Conservation (phyloP, 2,797 vertebrate species). For the Microhierax caerulescens region DNA sequence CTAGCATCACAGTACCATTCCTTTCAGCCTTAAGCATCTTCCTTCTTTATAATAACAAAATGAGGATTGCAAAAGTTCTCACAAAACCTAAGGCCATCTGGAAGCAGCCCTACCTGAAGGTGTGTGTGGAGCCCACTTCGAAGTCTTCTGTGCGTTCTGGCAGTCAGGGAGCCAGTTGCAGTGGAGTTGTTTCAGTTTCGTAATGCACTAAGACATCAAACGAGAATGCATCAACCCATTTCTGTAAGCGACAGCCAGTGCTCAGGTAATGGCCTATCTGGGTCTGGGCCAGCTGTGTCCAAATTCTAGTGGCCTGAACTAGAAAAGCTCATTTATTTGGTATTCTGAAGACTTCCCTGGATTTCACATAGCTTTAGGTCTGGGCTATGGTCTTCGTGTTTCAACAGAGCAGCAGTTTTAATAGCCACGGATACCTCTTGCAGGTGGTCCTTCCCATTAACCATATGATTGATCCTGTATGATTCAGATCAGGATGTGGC, state of each 20-base stretch:
- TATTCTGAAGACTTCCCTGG: background rate
- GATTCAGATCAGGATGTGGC: background rate
- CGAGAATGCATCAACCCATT: background rate
- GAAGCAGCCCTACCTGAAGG: background rate
- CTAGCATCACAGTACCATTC: background rate
- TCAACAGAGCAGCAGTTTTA: background rate
- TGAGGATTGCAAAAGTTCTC: background rate
- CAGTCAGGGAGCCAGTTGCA: background rate
- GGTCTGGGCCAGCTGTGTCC: background rate
- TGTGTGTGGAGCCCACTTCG: background rate
- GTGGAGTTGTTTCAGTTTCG: background rate
- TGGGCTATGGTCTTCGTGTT: background rate
- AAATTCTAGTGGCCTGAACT: background rate
- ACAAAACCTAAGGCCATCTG: background rate
- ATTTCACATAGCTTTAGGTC: background rate
- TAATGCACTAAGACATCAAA: background rate
- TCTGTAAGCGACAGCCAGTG: background rate
- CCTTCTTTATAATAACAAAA: background rate
- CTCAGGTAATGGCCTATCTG: background rate
- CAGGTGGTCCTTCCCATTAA: background rate
- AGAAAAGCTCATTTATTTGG: background rate
- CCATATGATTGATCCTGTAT: rapidly evolving
- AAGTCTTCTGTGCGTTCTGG: background rate
- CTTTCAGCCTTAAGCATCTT: background rate
- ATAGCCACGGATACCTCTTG: background rate